A percentile compares a stretch with the other conserved stretches of the same genome.
Conservation (phyloP, 1,140 invertebrate species). For the Brachionus rotundiformis region DNA sequence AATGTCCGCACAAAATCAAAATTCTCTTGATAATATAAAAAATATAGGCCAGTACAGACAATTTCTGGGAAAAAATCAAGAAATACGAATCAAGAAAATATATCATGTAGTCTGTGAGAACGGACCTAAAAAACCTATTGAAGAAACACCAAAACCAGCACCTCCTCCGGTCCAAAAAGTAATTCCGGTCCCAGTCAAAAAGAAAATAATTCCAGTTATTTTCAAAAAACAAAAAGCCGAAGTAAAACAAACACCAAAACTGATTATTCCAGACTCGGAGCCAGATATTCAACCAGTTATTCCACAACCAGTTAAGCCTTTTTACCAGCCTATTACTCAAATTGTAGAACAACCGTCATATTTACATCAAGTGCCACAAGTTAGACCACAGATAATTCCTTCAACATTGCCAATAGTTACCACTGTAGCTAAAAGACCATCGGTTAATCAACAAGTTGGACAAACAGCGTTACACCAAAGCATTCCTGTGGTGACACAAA, state of each 20-base stretch:
- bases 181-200: background rate
- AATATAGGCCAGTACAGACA: background rate
- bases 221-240: background rate
- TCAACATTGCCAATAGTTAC: background rate
- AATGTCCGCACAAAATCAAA: background rate
- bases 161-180: background rate
- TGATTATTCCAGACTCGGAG: background rate
- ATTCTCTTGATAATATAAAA: background rate
- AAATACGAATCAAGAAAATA: constrained; percentile 10
- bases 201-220: background rate
- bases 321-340: background rate
- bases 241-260: background rate
- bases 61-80: background rate
- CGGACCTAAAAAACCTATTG: background rate
- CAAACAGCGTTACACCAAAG: background rate
- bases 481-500: background rate
- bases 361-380: background rate
- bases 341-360: background rate
- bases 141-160: background rate
- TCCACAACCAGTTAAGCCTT: background rate
- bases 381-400: background rate
- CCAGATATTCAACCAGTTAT: background rate
- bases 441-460: background rate
- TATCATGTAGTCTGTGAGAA: background rate
- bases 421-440: too few relatives aligned